Evolutionary conservation across 2,113 vertebrate genomes (phyloP), one percentile per base, ranked within the genome.

Genomic region (Plectropomus leopardus): DNA sequence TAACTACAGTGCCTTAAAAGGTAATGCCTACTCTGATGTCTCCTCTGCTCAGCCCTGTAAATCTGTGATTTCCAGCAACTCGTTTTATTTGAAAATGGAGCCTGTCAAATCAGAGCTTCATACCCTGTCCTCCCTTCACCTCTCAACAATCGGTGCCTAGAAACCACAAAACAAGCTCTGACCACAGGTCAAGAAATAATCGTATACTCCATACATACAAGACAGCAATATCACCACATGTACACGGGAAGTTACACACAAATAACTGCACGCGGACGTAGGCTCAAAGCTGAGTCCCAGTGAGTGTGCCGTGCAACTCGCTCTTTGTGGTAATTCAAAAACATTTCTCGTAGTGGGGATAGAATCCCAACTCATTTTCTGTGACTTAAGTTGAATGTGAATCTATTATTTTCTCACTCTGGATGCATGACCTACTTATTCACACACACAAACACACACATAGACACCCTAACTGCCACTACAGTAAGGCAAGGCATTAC

Each of bases 341-440:
- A 74, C 53, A 80, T 84, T 72, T 81, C 64, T 82, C 8, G 14
- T 70, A 9, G 34, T 32, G 60, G 44, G 80, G 87, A 83, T 26
- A 53, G 70, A 85, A 80, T 70, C 59, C 70, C 30, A 70, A 68
- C 81, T 86, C 69, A 26, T 82, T 90, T 88, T 86, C 76, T 70
- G 51, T 80, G 85, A 89, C 77, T 90, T 85, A 78, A 88, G 86
- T 87, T 90, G 79, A 89, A 90, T 86, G 58, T 85, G 80, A 88
- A 89, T 87, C 68, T 71, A 84, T 87, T 89, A 86, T 86, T 91
- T 89, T 80, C 81, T 85, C 84, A 86, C 83, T 85, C 53, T 83
- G 80, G 87, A 89, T 91, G 69, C 82, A 75, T 93, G 92, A 94
- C 92, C 93, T 91, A 94, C 86, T 92, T 93, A 72, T 75, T 42